Base-by-base conservation (phyloP, 2,113 vertebrate species). In the Paramormyrops kingsleyae region DNA sequence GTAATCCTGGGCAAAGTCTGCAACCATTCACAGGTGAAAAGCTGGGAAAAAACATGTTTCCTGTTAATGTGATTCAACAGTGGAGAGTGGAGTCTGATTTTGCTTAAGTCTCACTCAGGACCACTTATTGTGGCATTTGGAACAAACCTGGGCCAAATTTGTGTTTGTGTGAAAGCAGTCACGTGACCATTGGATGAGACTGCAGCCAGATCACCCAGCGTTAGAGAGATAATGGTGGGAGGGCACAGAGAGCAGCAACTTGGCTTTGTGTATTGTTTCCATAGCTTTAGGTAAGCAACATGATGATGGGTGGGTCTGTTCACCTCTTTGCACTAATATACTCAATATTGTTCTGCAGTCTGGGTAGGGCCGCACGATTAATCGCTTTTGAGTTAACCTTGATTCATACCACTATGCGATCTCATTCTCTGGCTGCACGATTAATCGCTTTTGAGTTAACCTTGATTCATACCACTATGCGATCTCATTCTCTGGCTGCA, bases 201-300 rank as follows among this genome's bases (percentile, higher is more conserved):
- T 80, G 35, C 91, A 91, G 89, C 70, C 91, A 90, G 90, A 92
- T 93, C 91, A 90, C 90, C 90, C 90, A 91, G 90, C 17, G 2
- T 80, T 39, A 80, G 74, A 19, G 31, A 80, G 74, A 39, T 42
- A 35, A 77, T 19, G 74, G 35, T 42, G 35, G 74, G 74, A 77
- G 13, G 15, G 15, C 74, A 42, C 5, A 35, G 5, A 77, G 27
- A 42, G 74, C 35, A 42, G 74, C 35, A 17, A 80, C 74, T 39
- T 80, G 74, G 70, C 70, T 5, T 39, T 39, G 35, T 39, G 70
- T 35, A 74, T 35, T 7, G 70, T 77, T 35, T n/a, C 70, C 31
- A 0, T 39, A 2, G 31, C 35, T 39, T 74, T 17, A 77, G 13
- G 35, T 39, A 17, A 6, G 70, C 35, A 77, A 17, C 35, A 77